phyloP scores from a whole-genome alignment of 2,888 invertebrate genomes.

The Eumerus sabulonum region DNA sequence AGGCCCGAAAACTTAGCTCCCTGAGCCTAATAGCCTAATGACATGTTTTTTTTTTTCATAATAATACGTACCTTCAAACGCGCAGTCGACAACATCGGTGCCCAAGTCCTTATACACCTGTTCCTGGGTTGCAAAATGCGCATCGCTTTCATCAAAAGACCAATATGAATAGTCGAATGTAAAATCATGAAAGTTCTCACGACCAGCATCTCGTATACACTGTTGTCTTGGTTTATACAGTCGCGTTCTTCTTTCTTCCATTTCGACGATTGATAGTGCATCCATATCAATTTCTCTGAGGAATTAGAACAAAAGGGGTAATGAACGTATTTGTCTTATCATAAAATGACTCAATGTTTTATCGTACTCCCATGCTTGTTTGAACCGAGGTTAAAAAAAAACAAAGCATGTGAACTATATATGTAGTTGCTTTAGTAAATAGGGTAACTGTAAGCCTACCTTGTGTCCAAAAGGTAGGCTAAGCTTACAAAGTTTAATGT shows the following conservation, averaged over 20 bases:
- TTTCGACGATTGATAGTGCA: slow-evolving; percentile 90
- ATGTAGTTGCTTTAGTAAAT: too few relatives aligned
- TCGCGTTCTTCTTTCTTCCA: slow-evolving; percentile 90
- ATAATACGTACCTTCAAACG: slow-evolving; percentile 83
- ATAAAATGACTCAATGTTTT: too few relatives aligned
- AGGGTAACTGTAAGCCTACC: too few relatives aligned
- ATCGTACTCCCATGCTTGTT: too few relatives aligned
- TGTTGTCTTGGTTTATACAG: slow-evolving; percentile 84
- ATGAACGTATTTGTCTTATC: neutral
- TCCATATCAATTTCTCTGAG: slow-evolving; percentile 90
- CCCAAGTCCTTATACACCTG: slow-evolving; percentile 87
- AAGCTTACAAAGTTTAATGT: too few relatives aligned
- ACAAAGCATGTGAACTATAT: too few relatives aligned
- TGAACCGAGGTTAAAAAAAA: too few relatives aligned
- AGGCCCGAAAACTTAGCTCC: too few relatives aligned
- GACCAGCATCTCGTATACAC: slow-evolving; percentile 76
- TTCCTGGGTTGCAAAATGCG: slow-evolving; percentile 89
- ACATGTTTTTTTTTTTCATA: too few relatives aligned
- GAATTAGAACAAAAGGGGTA: slow-evolving; percentile 36
- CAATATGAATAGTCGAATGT: slow-evolving; percentile 94
- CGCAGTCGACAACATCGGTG: slow-evolving; percentile 86
- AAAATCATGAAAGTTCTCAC: slow-evolving; percentile 89
- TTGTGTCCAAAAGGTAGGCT: too few relatives aligned
- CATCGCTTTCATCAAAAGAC: slow-evolving; percentile 86
- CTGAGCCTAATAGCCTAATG: too few relatives aligned